Evolutionary conservation across 1,140 invertebrate genomes (phyloP).

Genomic region (Formica exsecta): DNA sequence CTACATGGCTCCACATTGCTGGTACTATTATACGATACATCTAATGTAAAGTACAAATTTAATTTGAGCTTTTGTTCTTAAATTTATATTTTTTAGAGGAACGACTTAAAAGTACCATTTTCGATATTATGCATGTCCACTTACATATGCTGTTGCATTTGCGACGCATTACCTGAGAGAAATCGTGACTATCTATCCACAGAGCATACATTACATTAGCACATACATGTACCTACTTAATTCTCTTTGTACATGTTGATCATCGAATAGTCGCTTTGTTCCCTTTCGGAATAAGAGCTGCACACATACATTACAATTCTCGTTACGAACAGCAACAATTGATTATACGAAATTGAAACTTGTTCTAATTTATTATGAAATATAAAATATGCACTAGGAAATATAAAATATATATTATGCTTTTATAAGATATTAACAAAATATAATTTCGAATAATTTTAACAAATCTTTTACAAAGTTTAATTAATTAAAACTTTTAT

Average conservation of each 20-base stretch:
- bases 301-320: not conserved
- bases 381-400: not conserved
- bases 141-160: not conserved
- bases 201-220: constrained; percentile 2
- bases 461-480: not conserved
- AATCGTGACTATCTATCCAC: not conserved
- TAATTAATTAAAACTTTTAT: not conserved
- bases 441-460: not conserved
- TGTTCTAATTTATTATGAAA: not conserved
- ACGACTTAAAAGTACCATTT: constrained; percentile 19
- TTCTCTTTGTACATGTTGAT: constrained; percentile 3
- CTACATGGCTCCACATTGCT: not conserved
- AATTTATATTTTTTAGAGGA: not conserved
- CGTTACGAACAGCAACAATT: not conserved
- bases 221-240: not conserved
- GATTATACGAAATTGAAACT: not conserved
- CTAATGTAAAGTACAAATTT: constrained; percentile 10
- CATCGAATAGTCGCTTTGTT: constrained; percentile 3
- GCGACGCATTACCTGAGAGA: not conserved
- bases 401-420: not conserved
- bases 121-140: not conserved
- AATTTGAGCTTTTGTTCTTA: constrained; percentile 10
- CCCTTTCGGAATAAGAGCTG: not conserved
- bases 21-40: not conserved
- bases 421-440: constrained; percentile 17